Evolutionary conservation across 1,140 invertebrate genomes (phyloP), one percentile per base, ranked within the genome.

Genomic region (Bombus breviceps): DNA sequence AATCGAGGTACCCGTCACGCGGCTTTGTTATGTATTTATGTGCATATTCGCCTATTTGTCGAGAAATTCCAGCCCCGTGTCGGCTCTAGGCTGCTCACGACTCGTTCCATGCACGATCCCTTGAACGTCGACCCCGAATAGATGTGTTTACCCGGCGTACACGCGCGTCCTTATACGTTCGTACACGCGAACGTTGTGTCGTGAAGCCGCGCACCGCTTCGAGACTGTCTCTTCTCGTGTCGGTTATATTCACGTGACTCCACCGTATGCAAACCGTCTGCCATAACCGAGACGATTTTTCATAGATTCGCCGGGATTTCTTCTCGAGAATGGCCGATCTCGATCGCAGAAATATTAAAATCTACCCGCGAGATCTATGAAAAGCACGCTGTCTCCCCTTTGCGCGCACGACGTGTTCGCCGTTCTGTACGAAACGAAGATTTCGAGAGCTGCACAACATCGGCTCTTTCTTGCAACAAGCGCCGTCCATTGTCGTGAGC

Each of bases 11-110:
- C 66, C 82, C 81, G 89, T 89, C 88, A 86, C 79, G 69, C 64
- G 53, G 74, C 87, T 92, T 89, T 92, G 92, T 91, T 90, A 93
- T 92, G 91, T 93, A 92, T 93, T 93, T 93, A 93, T 93, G 92
- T 90, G 92, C 91, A 93, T 92, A 92, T 92, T 92, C 90, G 89
- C 91, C 91, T 92, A 93, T 93, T 93, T 93, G 92, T 93, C 90
- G 91, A 92, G 92, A 93, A 92, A 93, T 92, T 92, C 92, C 92
- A 89, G 79, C 73, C 79, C 43, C 89, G 86, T 93, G 92, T 93
- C 88, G 90, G 88, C 86, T 93, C 91, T 91, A 92, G 90, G 89
- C 78, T 87, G 85, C 87, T 92, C 92, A 92, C 92, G 92, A 92
- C 86, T 90, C 85, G 88, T 79, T 92, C 88, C 89, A 87, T 93